Evolutionary conservation across 2,113 vertebrate species (phyloP).

Genomic region (Herpailurus yagouaroundi): DNA sequence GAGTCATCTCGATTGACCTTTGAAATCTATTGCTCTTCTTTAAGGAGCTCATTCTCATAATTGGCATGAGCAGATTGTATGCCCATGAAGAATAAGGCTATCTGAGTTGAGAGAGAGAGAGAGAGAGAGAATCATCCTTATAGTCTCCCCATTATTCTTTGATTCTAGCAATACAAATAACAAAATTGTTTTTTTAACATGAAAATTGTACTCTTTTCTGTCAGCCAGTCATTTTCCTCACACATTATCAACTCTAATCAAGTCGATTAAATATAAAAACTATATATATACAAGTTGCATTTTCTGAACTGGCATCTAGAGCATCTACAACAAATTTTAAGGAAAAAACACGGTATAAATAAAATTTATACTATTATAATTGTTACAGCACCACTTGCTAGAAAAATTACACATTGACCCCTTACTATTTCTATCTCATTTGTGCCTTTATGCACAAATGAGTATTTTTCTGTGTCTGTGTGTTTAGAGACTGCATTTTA

Average conservation of each 20-base stretch:
- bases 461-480: neutral
- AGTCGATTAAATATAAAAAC: constrained; percentile 19
- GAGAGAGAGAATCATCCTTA: neutral
- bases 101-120: neutral
- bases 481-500: neutral
- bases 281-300: neutral
- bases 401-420: neutral
- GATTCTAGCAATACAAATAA: constrained; percentile 31
- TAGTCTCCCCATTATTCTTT: neutral
- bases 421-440: neutral
- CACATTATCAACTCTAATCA: constrained; percentile 23
- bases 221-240: neutral
- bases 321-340: neutral
- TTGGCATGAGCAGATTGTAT: neutral
- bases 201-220: constrained; percentile 35
- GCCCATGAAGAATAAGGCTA: neutral
- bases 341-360: neutral
- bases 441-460: neutral
- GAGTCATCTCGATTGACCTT: neutral
- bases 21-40: constrained; percentile 14
- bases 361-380: neutral
- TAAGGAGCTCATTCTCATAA: constrained; percentile 30
- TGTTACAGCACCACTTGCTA: neutral
- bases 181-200: constrained; percentile 62
- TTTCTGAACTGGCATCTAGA: constrained; percentile 34